These are phyloP conservation scores for Oreocharis arfaki DNA, from an alignment of 2,113 vertebrate genomes.

Conservation along the genomic window DNA sequence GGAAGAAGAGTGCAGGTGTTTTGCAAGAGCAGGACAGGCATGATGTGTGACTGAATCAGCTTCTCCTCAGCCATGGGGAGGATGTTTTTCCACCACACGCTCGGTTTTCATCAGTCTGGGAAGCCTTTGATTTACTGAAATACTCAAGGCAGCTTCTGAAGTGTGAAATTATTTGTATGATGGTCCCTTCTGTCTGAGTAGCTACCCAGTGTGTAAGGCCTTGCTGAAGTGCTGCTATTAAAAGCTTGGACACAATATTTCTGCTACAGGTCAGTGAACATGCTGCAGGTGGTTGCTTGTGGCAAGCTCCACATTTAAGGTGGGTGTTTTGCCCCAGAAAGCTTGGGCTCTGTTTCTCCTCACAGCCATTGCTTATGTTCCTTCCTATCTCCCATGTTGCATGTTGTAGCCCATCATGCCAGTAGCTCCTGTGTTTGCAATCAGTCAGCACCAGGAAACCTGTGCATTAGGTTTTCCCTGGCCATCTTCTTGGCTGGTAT, in stretches of 20 bases:
- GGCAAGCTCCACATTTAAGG: background rate
- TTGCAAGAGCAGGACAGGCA: background rate
- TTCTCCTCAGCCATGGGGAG: background rate
- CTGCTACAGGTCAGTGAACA: background rate
- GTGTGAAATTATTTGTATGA: background rate
- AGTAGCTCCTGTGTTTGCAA: background rate
- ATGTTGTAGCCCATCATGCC: background rate
- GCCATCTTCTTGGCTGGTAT: background rate
- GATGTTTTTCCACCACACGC: background rate
- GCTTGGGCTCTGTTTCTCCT: background rate
- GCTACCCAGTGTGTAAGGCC: background rate
- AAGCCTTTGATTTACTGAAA: background rate
- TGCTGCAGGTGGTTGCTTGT: background rate
- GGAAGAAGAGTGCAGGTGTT: background rate
- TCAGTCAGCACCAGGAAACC: background rate
- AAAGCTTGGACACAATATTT: background rate
- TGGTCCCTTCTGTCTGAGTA: background rate
- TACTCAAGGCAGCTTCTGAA: background rate
- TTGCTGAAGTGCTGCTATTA: background rate
- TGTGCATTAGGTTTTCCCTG: background rate
- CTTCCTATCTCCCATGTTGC: background rate
- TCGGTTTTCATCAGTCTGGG: background rate
- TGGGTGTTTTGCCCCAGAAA: background rate
- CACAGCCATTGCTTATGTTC: background rate
- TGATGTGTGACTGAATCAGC: background rate